phyloP scores from a whole-genome alignment of 30 jellyfish, hydroid and myxozoan genomes.

The Hydractinia symbiolongicarpus region DNA sequence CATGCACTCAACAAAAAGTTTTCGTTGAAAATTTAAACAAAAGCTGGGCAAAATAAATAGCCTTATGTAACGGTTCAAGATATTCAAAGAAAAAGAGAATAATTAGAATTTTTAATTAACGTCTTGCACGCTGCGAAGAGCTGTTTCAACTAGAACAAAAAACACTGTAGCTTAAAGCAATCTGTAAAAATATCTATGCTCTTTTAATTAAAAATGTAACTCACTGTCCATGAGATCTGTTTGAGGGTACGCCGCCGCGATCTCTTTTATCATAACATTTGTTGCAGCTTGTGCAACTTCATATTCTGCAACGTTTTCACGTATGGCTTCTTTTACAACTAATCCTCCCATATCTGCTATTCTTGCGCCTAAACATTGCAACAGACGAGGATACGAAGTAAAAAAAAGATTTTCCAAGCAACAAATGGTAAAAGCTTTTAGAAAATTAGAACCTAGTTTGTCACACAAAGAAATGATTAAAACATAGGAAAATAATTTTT shows the following conservation, averaged over 20 bases:
- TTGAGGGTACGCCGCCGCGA: constrained; percentile 70
- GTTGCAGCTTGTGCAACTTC: constrained; percentile 73
- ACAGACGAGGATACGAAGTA: no score
- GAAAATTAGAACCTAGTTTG: neutral
- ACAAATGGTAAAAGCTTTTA: neutral
- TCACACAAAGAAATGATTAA: no score
- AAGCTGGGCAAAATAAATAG: no score
- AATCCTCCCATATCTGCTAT: constrained; percentile 84
- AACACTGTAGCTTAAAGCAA: no score
- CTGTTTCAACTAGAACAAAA: no score
- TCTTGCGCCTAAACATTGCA: constrained; percentile 28
- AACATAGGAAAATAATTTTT: neutral
- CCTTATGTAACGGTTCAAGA: no score
- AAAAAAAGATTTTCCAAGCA: neutral
- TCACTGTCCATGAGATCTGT: constrained; percentile 74
- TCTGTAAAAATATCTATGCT: no score
- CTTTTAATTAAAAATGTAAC: neutral
- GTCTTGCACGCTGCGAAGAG: no score
- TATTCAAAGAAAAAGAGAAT: no score
- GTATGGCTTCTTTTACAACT: constrained; percentile 52
- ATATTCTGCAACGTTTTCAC: constrained; percentile 63
- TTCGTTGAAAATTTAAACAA: no score
- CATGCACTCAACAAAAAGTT: no score
- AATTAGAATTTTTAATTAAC: no score
- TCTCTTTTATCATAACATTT: constrained; percentile 65